Conservation (phyloP, 2,888 invertebrate species). For the Strigamia crassipes region DNA sequence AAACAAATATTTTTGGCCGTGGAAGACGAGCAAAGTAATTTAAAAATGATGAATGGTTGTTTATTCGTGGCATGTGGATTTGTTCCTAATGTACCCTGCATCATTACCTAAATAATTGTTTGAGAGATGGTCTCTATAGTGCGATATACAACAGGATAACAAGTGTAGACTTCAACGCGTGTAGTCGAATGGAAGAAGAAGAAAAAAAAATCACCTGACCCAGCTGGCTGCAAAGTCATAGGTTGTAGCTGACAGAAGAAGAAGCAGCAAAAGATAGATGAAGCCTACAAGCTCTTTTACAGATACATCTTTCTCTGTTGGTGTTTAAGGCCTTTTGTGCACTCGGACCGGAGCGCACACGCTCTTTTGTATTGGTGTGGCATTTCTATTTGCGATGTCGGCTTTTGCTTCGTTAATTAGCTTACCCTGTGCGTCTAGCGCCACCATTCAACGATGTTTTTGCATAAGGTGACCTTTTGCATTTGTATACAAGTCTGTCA, state of each 20-base stretch:
- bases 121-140: background rate
- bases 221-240: constrained; percentile 36
- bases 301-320: constrained; percentile 24
- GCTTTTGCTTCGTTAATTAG: constrained; percentile 25
- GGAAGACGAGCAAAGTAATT: background rate
- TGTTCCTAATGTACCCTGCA: background rate
- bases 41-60: constrained; percentile 31
- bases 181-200: background rate
- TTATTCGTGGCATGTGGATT: constrained; percentile 11
- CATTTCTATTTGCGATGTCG: constrained; percentile 31
- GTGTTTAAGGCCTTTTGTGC: constrained; percentile 25
- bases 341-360: background rate
- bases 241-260: constrained; percentile 26
- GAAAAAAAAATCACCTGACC: constrained; percentile 36
- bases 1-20: background rate
- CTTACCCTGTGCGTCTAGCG: background rate
- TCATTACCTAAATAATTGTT: constrained; percentile 24
- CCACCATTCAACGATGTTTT: no score
- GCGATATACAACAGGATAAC: background rate
- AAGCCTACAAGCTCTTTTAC: constrained; percentile 23
- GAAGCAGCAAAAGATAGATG: constrained; percentile 38
- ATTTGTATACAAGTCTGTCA: no score
- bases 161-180: background rate
- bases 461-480: no score
- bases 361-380: constrained; percentile 33